Base-by-base conservation (phyloP, 2,797 vertebrate genomes). In the Decapterus maruadsi region DNA sequence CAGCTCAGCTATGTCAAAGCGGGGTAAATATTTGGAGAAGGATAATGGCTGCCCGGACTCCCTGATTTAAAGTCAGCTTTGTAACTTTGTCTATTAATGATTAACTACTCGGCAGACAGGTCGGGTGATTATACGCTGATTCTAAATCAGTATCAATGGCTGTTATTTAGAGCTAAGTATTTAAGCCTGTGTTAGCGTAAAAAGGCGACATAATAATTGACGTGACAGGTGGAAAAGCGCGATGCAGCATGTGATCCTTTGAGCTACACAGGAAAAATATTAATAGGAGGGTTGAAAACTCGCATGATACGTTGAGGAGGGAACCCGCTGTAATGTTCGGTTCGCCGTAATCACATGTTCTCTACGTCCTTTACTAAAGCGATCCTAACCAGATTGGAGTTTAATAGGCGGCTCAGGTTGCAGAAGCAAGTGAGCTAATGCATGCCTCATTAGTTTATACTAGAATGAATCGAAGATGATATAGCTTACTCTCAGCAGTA, bases 1-100 rank as follows among this genome's bases (percentile, higher is more conserved):
- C 86, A 79, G 86, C 87, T 86, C 77, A 87, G 87, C 82, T 87
- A 91, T 91, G 86, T 90, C 69, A 69, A 87, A 85, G 87, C 59
- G 5, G 79, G 55, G 90, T 93, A 92, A 94, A 94, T 92, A 94
- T 94, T 94, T 94, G 86, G 78, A 89, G 75, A 92, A 57, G 71
- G 84, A 87, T 90, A 89, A 85, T 83, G 77, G 67, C 76, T 63
- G 80, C 84, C 77, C 86, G 72, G 87, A 87, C 81, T 90, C 78
- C 76, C 76, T 77, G 79, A 88, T 91, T 90, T 82, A 75, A 87
- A 87, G 78, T 83, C 82, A 72, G 81, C 83, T 80, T 81, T 61
- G 65, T 67, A 87, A 85, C 85, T 69, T 78, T 83, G 81, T 65
- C 78, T 54, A 56, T 85, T 69, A 89, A 91, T 89, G 78, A 88